Evolutionary conservation across 2,888 invertebrate genomes (phyloP), one percentile per base, ranked within the genome.

Genomic region (Drosophila neotestacea): DNA sequence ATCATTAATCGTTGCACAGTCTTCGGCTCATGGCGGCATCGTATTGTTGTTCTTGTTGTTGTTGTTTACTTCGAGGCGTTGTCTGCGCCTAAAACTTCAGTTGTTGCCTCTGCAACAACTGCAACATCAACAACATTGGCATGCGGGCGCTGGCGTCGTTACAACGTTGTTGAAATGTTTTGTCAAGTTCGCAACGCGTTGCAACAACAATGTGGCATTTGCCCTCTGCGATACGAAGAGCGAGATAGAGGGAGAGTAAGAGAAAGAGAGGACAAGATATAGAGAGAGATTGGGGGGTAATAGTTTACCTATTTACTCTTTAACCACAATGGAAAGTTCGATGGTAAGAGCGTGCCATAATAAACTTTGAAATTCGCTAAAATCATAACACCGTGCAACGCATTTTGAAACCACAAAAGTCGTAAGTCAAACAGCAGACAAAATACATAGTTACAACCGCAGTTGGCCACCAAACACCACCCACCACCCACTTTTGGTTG

Each of bases 1-100:
- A 88, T 89, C 88, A 88, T 88, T 88, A 88, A 89, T 89, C 88
- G 88, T 88, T 82, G 85, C 78, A 85, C 77, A 86, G 78, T 72
- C 85, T 76, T 71, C 78, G 81, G 65, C 69, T 65, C 73, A 77
- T 79, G 85, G 82, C 85, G 82, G 82, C 82, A 79, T 74, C 76
- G 67, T 70, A 76, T 79, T 84, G 73, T 81, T 79, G 72, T 68
- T 75, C 51, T 50, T 39, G 60, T 41, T 70, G 73, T 41, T 70
- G 73, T 22, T 68, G 75, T 63, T 80, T 85, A 77, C 86, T 84
- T 81, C 84, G 75, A 86, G 84, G 84, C 86, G 84, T 85, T 85
- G 86, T 81, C 86, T 85, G 86, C 63, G 84, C 86, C 84, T 91
- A 91, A 91, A 90, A 77, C 77, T 77, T 66, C 58, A 68, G 72